These are phyloP conservation scores for Oceanodroma tethys DNA, from an alignment of 2,113 vertebrate genomes.

Conservation along the genomic window DNA sequence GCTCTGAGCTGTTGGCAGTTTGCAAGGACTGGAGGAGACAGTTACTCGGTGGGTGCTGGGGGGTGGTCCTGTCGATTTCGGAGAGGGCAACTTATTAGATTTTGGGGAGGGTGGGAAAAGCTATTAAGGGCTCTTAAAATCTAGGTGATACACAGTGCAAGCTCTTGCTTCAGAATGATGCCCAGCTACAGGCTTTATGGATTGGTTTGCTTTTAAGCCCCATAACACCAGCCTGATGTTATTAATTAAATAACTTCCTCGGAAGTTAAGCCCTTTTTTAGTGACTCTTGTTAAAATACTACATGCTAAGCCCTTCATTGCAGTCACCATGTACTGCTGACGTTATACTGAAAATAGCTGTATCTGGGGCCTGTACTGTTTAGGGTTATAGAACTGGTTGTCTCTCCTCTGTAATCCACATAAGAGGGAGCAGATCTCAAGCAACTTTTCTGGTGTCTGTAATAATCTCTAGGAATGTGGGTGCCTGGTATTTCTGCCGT, in stretches of 20 bases:
- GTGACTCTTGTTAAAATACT: not conserved
- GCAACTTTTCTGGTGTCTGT: not conserved
- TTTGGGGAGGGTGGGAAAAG: not conserved
- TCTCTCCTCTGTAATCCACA: not conserved
- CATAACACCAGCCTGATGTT: not conserved
- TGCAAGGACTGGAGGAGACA: not conserved
- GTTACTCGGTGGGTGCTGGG: not conserved
- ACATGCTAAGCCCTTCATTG: not conserved
- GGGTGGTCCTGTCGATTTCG: not conserved
- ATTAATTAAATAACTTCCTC: not conserved
- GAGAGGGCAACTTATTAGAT: not conserved
- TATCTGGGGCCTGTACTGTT: not conserved
- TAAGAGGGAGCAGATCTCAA: not conserved
- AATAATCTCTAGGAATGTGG: not conserved
- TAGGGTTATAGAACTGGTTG: not conserved
- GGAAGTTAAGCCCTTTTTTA: not conserved
- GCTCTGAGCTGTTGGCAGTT: not conserved
- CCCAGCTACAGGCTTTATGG: not conserved
- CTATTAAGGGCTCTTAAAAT: not conserved
- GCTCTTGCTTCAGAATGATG: not conserved
- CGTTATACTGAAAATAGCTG: not conserved
- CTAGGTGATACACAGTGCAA: not conserved
- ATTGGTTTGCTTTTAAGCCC: not conserved
- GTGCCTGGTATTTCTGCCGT: conserved; percentile 12
- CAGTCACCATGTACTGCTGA: not conserved